A percentile compares a stretch with the other conserved stretches of the same genome.
These are phyloP conservation scores for Tokudaia muenninki DNA, from an alignment of 2,797 vertebrate genomes.

Conservation along the genomic window DNA sequence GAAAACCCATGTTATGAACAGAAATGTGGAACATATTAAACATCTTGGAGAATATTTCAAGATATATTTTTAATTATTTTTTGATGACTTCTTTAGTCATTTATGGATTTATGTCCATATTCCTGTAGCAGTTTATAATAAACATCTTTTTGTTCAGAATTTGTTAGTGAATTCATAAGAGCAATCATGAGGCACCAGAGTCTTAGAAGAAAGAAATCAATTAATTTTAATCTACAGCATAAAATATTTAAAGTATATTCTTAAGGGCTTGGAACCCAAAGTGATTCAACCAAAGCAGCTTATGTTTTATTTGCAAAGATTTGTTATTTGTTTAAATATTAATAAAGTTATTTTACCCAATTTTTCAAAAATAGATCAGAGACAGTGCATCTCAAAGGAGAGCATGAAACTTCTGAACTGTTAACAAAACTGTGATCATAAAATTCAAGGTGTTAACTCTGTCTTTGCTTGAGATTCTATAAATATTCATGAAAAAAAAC, in stretches of 20 bases:
- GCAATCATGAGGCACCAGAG: neutral
- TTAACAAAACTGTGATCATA: slow-evolving; percentile 68
- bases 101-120: neutral
- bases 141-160: neutral
- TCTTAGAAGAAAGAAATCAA: neutral
- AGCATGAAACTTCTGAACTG: slow-evolving; percentile 67
- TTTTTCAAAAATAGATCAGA: slow-evolving; percentile 68
- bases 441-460: slow-evolving; percentile 50
- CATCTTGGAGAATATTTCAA: neutral
- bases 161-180: slow-evolving; percentile 6
- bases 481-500: slow-evolving; percentile 66
- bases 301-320: slow-evolving; percentile 61
- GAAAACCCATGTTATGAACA: neutral
- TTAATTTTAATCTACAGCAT: slow-evolving; percentile 9
- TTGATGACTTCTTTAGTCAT: neutral
- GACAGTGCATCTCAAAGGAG: slow-evolving; percentile 35
- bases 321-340: slow-evolving; percentile 58
- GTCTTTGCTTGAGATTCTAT: slow-evolving; percentile 53
- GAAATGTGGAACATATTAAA: neutral
- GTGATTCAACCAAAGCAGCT: neutral
- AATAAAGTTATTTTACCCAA: slow-evolving; percentile 51
- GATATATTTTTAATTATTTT: neutral
- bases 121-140: slow-evolving; percentile 1
- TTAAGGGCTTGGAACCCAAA: neutral
- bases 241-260: slow-evolving; percentile 59